Percentiles rank a stretch among this genome's conserved stretches.
Evolutionary conservation across 2,888 invertebrate species (phyloP).

Genomic region (Eupithecia abbreviata): DNA sequence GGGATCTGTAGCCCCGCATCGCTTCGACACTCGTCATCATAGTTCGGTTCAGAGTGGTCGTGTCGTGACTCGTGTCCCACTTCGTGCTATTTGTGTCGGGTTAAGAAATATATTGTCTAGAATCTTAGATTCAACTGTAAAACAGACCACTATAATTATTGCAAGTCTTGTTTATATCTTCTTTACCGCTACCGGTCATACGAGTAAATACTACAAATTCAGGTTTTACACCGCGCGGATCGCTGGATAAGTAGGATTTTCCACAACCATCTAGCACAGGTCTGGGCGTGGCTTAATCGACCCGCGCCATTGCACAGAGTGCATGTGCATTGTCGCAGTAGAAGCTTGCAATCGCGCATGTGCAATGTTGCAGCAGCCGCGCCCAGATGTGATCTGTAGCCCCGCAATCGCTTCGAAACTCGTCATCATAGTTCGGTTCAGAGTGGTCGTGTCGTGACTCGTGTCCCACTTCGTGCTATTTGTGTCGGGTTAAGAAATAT

Average conservation of each 20-base stretch:
- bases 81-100: too few species aligned
- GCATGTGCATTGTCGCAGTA: slow-evolving; percentile 23
- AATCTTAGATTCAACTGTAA: too few species aligned
- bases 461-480: not conserved
- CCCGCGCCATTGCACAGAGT: not conserved
- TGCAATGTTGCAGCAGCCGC: slow-evolving; percentile 14
- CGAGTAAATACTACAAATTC: too few species aligned
- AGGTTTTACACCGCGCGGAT: not conserved
- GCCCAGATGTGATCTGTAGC: not conserved
- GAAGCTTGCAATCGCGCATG: slow-evolving; percentile 18
- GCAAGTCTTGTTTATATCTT: too few species aligned
- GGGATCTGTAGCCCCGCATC: not conserved
- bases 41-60: not conserved
- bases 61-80: not conserved
- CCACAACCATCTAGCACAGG: not conserved
- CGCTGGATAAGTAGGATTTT: not conserved
- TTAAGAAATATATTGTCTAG: too few species aligned
- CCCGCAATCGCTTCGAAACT: not conserved
- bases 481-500: too few species aligned
- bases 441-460: slow-evolving; percentile 2
- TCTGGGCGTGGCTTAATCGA: not conserved
- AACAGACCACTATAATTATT: too few species aligned
- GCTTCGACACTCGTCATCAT: not conserved
- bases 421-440: not conserved
- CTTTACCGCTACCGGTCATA: too few species aligned